phyloP scores from a whole-genome alignment of 2,113 vertebrate species.

The Todiramphus saurophagus region DNA sequence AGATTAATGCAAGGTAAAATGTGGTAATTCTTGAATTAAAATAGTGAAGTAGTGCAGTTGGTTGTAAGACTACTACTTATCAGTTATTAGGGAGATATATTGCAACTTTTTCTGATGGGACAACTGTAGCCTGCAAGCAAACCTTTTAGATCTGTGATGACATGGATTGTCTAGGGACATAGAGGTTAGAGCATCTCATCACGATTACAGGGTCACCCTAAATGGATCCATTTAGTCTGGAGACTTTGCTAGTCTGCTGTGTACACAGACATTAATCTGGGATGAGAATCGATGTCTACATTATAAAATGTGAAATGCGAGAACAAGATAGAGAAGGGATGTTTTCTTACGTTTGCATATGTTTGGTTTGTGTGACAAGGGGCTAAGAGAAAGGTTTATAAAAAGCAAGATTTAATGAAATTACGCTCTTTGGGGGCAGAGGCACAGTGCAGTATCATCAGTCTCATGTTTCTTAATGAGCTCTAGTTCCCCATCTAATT shows the following conservation, averaged over 20 bases:
- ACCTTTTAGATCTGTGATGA: neutral
- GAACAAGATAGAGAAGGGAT: neutral
- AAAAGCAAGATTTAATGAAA: constrained; percentile 16
- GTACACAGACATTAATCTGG: neutral
- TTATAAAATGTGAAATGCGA: constrained; percentile 28
- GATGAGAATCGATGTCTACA: constrained; percentile 9
- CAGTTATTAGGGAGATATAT: neutral
- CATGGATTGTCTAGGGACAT: neutral
- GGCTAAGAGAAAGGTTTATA: neutral
- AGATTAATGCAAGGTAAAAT: neutral
- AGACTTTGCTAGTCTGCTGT: neutral
- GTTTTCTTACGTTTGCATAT: neutral
- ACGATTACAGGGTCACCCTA: neutral
- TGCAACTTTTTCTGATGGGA: neutral
- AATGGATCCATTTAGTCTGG: constrained; percentile 44
- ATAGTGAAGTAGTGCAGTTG: neutral
- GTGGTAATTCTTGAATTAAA: neutral
- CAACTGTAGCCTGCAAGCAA: neutral
- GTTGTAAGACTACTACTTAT: neutral
- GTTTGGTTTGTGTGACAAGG: neutral
- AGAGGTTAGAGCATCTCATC: neutral
- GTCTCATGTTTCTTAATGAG: constrained; percentile 45
- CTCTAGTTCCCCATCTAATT: constrained; percentile 33
- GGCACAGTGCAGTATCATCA: neutral
- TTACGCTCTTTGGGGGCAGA: neutral